Conservation (phyloP, 37 sponge, comb jelly and placozoan species). For the Cliona cf. orientalis region DNA sequence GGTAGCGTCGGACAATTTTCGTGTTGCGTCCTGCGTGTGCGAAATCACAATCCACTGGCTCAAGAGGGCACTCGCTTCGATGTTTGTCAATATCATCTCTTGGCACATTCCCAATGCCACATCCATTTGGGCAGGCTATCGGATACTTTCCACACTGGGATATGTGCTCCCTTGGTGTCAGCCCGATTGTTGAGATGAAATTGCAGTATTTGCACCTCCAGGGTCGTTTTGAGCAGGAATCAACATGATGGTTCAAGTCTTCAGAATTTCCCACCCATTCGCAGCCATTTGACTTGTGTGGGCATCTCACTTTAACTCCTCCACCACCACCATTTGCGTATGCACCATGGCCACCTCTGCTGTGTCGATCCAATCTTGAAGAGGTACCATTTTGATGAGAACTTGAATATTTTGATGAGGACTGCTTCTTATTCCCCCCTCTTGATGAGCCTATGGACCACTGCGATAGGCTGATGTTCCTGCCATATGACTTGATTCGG, state of each 20-base stretch:
- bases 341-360: too few species aligned
- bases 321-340: too few species aligned
- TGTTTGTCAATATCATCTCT: neutral
- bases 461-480: too few species aligned
- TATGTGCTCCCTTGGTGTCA: neutral
- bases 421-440: too few species aligned
- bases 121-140: slow-evolving; percentile 17
- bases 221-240: neutral
- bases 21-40: neutral
- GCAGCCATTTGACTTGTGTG: too few species aligned
- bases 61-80: slow-evolving; percentile 12
- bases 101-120: neutral
- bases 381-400: too few species aligned
- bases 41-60: slow-evolving; percentile 3
- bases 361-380: too few species aligned
- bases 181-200: too few species aligned
- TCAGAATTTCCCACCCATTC: slow-evolving; percentile 12
- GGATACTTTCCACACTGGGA: slow-evolving; percentile 8
- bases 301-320: too few species aligned
- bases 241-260: neutral
- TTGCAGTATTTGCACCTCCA: neutral
- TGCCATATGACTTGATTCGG: too few species aligned
- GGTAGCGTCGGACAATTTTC: neutral
- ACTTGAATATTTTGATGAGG: too few species aligned
- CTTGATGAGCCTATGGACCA: too few species aligned